Base-by-base conservation (phyloP, 2,113 vertebrate species). In the Paedocypris sp. region DNA sequence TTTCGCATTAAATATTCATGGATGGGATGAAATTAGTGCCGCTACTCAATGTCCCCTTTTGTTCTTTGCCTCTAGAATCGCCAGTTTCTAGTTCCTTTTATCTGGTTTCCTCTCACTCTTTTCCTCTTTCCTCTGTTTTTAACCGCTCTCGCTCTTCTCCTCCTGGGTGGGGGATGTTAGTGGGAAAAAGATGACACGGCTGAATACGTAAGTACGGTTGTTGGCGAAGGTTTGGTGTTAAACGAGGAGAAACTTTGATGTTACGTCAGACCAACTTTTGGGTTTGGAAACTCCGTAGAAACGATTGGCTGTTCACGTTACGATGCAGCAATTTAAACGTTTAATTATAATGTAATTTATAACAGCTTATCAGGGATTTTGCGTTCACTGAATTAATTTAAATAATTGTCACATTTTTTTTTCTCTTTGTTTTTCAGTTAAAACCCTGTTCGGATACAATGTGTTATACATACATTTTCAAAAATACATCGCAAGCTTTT, bases 121-220 rank as follows among this genome's bases (percentile, higher is more conserved):
- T 68, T 70, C 75, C 33, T 28, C 12, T 8, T 66, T 38, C 73
- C 77, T 72, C 74, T 75, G 73, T 58, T 80, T 83, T 67, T 73
- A 73, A 83, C 73, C 80, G 76, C 64, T 57, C 58, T 78, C 72
- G 72, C 78, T 78, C 80, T 73, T 50, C 77, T 82, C 86, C 83
- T 83, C 85, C 83, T 78, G 57, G 77, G 49, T 51, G 69, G 64
- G 74, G 75, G 76, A 84, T 77, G 81, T 83, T 90, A 98, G 95
- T 98, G 93, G 94, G 95, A 96, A 89, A 95, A 76, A 78, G 95
- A 98, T 81, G 90, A 96, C 82, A 95, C 90, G 42, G 92, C 94
- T 50, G 94, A 98, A 89, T 98, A 98, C 39, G 95, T 98, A 80
- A 98, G 95, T 88, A 87, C 38, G 29, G 68, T 22, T 50, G 32